Evolutionary conservation across 2,797 vertebrate species (phyloP).

Genomic region (Podarcis siculus): DNA sequence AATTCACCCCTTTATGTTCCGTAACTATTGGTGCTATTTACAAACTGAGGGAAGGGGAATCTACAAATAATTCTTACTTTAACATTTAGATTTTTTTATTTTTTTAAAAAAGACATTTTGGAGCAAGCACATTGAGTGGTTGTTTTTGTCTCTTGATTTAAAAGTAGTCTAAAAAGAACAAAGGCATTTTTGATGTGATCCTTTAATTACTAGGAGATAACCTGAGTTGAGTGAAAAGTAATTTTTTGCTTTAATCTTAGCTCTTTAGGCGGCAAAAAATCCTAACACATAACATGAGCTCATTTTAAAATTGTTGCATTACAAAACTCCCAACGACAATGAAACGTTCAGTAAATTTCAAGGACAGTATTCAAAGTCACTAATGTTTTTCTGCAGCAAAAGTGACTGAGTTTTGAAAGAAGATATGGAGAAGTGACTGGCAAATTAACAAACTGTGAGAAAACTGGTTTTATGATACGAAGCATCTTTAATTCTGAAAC

Average conservation of each 20-base stretch:
- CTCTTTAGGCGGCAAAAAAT: too few species aligned
- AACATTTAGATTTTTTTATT: background rate
- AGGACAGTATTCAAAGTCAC: background rate
- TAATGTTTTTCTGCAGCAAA: background rate
- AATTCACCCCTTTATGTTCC: background rate
- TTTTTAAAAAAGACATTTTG: background rate
- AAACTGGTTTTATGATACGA: constrained; percentile 3
- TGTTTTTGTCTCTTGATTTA: background rate
- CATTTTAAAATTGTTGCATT: background rate
- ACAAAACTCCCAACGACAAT: background rate
- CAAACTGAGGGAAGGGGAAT: background rate
- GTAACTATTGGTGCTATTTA: background rate
- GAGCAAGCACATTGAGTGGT: too few species aligned
- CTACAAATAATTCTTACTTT: background rate
- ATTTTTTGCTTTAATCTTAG: background rate
- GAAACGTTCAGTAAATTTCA: background rate
- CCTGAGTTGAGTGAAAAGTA: too few species aligned
- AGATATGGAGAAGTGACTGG: background rate
- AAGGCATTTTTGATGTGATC: background rate
- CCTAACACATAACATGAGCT: background rate
- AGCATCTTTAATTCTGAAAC: constrained; percentile 12
- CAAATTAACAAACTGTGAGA: background rate
- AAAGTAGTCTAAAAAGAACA: background rate
- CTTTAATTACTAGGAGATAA: background rate
- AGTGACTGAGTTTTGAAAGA: background rate